Evolutionary conservation across 1,140 invertebrate species (phyloP), one percentile per base, ranked within the genome.

Genomic region (Tetragnatha versicolor): DNA sequence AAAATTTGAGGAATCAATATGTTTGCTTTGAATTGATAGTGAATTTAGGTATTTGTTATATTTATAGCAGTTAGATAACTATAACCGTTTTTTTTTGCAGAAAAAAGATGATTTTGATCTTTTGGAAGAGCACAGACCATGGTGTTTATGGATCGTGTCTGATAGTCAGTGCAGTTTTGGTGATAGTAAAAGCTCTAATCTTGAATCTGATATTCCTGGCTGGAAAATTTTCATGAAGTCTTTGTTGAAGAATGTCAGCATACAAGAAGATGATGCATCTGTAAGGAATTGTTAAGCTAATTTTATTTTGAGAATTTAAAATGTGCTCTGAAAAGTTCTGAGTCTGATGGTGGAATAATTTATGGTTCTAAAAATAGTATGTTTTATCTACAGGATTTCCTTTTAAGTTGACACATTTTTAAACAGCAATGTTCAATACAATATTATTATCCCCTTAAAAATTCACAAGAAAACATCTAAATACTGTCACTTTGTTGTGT

Each of bases 191-290:
- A 17, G 55, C 20, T n/a, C 20, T 2, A 35, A 31, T 22, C 10
- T 27, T 53, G 35, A 53, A 39, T 2, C 6, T 10, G 22, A 51
- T 20, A 37, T 22, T 33, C 17, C 47, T 70, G 68, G 68, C 6
- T 70, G 68, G 68, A 55, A 70, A 27, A 22, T 70, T 14, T 70
- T 53, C 25, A 70, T 53, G 5, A 53, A 42, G 39, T 70, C 68
- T 25, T 70, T 70, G 20, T 70, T 70, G 17, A 55, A 33, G 39
- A 70, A 70, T 70, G 33, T 55, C 6, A 6, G n/a, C n/a, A 22
- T 37, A 14, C 27, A 20, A n/a, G 33, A 55, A n/a, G 33, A 70
- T 31, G 22, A 20, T 14, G 22, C 27, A 17, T 12, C 47, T 10
- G 68, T 70, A 29, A 70, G 68, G 25, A 55, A n/a, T 33, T 10